Base-by-base conservation (phyloP, 2,113 vertebrate genomes). In the Chloropsis cyanopogon region DNA sequence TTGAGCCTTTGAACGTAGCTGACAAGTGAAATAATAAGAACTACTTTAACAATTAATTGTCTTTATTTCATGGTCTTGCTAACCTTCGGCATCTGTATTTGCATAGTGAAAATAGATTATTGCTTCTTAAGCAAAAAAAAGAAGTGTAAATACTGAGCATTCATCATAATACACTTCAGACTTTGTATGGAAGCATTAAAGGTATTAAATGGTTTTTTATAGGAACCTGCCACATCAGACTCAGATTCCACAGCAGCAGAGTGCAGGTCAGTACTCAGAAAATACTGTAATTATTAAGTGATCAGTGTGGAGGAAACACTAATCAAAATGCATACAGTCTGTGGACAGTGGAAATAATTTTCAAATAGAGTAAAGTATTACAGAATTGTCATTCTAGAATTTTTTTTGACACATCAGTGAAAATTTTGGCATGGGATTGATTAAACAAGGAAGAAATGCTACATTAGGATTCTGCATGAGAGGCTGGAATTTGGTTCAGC, bases 211-310 rank as follows among this genome's bases (percentile, higher is more conserved):
- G 85, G 42, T 93, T 93, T 98, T 98, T 98, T 95, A 83, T 97
- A 99, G 99, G 98, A 99, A 99, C 96, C 98, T 99, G 97, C 98
- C 99, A 91, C 99, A 99, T 96, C 99, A 99, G 98, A 99, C 99
- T 93, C 99, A 98, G 66, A 99, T 99, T 97, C 99, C 99, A 81
- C 99, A 99, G 95, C 99, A 99, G 92, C 98, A 99, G 94, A 98
- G 98, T 89, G 98, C 99, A 98, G 99, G 99, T 99, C 91, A 98
- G 98, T 98, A 88, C 75, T 86, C 39, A 87, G 61, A 76, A 82
- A 80, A 63, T 52, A 22, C 6, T 41, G 25, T 39, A 53, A 71
- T 60, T 78, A 4, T 41, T 49, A 63, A 59, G 49, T 63, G 70
- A 65, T 25, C n/a, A 52, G 46, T 23, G 22, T 18, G 8, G 42